phyloP scores from a whole-genome alignment of 2,797 vertebrate species.

The Acropternis orthonyx region DNA sequence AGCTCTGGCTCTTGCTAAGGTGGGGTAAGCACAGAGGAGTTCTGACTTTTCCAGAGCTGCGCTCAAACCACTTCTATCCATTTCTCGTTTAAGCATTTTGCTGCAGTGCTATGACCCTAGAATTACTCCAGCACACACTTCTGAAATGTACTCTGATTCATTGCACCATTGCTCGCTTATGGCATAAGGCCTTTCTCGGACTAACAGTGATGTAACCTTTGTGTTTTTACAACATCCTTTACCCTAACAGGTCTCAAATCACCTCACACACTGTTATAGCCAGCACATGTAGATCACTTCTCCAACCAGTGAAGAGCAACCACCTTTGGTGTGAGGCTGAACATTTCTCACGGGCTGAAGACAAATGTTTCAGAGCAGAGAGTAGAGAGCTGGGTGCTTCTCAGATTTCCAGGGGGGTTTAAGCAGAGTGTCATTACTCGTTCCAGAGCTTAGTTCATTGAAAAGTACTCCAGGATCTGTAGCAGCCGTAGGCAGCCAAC shows the following conservation, averaged over 20 bases:
- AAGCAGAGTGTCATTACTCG: neutral
- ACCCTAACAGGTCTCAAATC: neutral
- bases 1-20: neutral
- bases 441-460: neutral
- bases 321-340: neutral
- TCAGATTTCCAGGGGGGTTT: neutral
- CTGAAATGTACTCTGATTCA: neutral
- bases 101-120: too few species aligned
- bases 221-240: neutral
- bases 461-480: neutral
- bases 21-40: neutral
- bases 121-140: neutral
- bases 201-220: neutral
- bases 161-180: rapidly evolving
- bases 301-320: neutral
- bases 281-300: neutral
- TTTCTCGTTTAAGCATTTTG: rapidly evolving
- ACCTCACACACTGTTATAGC: neutral
- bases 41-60: neutral
- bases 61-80: neutral
- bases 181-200: neutral
- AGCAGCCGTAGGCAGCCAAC: neutral
- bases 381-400: neutral
- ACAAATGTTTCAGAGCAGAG: neutral
- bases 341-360: neutral